Evolutionary conservation across 2,888 invertebrate species (phyloP).

Genomic region (Aphodius sticticus): DNA sequence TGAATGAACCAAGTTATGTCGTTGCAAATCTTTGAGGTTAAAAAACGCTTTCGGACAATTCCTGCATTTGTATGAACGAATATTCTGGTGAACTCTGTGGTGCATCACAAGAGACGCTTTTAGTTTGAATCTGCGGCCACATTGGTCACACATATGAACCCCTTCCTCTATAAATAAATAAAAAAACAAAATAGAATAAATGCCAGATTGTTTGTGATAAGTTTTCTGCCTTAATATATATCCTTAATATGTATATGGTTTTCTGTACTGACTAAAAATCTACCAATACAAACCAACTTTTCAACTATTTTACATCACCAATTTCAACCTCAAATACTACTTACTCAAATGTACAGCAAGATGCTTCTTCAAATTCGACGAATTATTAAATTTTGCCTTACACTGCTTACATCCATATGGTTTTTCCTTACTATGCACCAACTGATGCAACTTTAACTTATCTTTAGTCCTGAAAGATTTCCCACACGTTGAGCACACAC

Average conservation of each 20-base stretch:
- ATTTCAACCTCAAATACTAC: conserved; percentile 30
- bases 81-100: conserved; percentile 62
- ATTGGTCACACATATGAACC: conserved; percentile 66
- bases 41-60: conserved; percentile 73
- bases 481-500: conserved; percentile 67
- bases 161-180: conserved; percentile 62
- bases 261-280: too few species aligned
- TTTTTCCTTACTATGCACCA: conserved; percentile 70
- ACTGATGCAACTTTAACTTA: conserved; percentile 67
- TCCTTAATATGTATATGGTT: too few species aligned
- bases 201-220: too few species aligned
- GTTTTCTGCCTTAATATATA: too few species aligned
- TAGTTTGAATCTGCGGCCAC: conserved; percentile 68
- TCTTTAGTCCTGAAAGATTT: conserved; percentile 68
- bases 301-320: not conserved
- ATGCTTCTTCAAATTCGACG: conserved; percentile 76
- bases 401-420: conserved; percentile 71
- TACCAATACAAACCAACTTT: too few species aligned
- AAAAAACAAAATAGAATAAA: too few species aligned
- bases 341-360: conserved; percentile 66
- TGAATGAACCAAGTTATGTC: conserved; percentile 74
- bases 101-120: conserved; percentile 68
- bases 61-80: conserved; percentile 68
- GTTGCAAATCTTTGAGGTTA: conserved; percentile 71
- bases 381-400: conserved; percentile 66